Percentiles rank a stretch among this genome's conserved stretches.
These are phyloP conservation scores for Nanorana parkeri DNA, from an alignment of 2,113 vertebrate genomes.

Conservation along the genomic window DNA sequence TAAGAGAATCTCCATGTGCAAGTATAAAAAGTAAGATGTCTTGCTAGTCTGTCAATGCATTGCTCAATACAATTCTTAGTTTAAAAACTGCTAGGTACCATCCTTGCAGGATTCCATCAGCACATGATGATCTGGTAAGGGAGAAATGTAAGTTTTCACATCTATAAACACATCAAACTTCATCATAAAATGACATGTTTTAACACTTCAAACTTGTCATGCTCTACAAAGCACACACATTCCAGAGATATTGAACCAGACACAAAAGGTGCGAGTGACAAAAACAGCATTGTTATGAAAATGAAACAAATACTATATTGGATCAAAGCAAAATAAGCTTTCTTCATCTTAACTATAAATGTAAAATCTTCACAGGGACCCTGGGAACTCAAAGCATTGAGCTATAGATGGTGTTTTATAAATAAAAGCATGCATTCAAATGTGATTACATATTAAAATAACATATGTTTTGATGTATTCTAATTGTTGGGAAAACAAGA, in stretches of 20 bases:
- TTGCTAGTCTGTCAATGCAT: conserved; percentile 74
- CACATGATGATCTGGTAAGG: conserved; percentile 59
- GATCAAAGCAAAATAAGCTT: no score
- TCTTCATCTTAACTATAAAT: no score
- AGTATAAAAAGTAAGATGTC: conserved; percentile 21
- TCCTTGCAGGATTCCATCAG: conserved; percentile 58
- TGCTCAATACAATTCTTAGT: conserved; percentile 51
- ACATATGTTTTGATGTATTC: no score
- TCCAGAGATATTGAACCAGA: not conserved
- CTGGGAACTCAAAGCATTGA: no score
- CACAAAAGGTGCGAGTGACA: not conserved
- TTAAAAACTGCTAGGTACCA: conserved; percentile 60
- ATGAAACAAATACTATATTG: no score
- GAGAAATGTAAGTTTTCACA: conserved; percentile 9
- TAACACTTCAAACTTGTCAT: not conserved
- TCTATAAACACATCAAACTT: not conserved
- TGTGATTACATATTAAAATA: no score
- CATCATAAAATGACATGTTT: not conserved
- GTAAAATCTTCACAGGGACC: no score
- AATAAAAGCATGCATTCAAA: no score
- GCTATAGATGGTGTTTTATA: no score
- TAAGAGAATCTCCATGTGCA: not conserved
- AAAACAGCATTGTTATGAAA: no score
- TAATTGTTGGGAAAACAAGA: no score
- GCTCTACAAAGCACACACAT: conserved; percentile 16